Evolutionary conservation across 2,888 invertebrate species (phyloP).

Genomic region (Spicauda simplicius): DNA sequence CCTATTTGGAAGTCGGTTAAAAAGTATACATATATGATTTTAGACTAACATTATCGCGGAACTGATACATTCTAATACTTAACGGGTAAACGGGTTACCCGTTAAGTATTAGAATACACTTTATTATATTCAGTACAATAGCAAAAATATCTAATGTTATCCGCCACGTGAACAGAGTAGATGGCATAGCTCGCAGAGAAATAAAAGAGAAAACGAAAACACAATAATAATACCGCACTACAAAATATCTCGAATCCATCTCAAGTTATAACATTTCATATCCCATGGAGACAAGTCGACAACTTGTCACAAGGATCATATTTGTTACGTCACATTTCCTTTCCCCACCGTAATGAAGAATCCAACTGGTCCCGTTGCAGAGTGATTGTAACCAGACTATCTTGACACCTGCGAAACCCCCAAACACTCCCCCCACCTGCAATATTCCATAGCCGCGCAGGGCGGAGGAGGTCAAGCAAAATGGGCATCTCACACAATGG

Average conservation of each 20-base stretch:
- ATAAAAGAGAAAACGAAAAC: background rate
- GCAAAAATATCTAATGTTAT: too few species aligned
- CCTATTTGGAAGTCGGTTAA: too few species aligned
- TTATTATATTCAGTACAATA: too few species aligned
- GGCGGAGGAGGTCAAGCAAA: constrained; percentile 13
- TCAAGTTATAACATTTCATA: constrained; percentile 32
- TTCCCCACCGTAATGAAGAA: constrained; percentile 26
- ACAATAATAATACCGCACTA: constrained; percentile 4
- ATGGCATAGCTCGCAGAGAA: background rate
- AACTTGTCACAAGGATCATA: constrained; percentile 33
- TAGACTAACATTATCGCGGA: too few species aligned
- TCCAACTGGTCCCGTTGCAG: constrained; percentile 17
- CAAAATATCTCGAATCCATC: constrained; percentile 25
- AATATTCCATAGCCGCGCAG: background rate
- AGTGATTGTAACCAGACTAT: constrained; percentile 28
- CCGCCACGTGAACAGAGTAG: background rate
- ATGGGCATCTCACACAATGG: constrained; percentile 21
- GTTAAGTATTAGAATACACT: too few species aligned
- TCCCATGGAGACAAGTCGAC: constrained; percentile 31
- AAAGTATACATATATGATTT: too few species aligned
- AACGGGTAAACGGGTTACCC: too few species aligned
- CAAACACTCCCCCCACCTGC: background rate
- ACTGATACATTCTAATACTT: too few species aligned
- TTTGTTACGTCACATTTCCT: constrained; percentile 32
- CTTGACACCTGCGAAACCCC: constrained; percentile 13